Conservation (phyloP, 2,113 vertebrate species). For the Misgurnus mizolepis region DNA sequence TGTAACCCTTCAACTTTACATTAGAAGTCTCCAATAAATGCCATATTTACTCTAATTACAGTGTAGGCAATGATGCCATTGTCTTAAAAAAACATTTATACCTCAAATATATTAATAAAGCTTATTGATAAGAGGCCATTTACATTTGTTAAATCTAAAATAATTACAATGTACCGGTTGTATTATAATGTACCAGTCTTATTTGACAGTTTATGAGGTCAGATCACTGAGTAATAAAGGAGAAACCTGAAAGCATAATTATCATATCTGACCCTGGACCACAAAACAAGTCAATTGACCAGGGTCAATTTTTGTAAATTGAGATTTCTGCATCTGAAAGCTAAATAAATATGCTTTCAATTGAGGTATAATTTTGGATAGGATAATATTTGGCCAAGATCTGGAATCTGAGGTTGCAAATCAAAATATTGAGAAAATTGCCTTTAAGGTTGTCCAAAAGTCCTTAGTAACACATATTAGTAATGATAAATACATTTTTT, state of each 20-base stretch:
- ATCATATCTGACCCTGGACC: too few relatives aligned
- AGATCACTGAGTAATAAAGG: background rate
- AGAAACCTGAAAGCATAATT: slow-evolving; percentile 11
- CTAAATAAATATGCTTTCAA: too few relatives aligned
- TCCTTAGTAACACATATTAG: too few relatives aligned
- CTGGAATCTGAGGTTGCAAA: too few relatives aligned
- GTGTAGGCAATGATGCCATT: slow-evolving; percentile 5
- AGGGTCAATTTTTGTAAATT: too few relatives aligned
- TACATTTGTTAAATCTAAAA: background rate
- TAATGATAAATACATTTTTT: too few relatives aligned
- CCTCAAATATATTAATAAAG: slow-evolving; percentile 9
- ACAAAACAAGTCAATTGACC: too few relatives aligned
- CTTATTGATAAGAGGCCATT: background rate
- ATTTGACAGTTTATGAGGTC: slow-evolving; percentile 5
- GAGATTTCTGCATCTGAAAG: too few relatives aligned
- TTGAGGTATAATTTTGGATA: too few relatives aligned
- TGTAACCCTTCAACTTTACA: background rate
- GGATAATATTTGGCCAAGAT: too few relatives aligned
- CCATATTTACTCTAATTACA: background rate
- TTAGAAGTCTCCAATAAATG: background rate
- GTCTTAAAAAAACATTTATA: background rate
- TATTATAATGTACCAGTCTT: slow-evolving; percentile 11
- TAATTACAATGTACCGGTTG: slow-evolving; percentile 12
- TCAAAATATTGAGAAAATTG: too few relatives aligned
- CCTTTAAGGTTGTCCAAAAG: too few relatives aligned